Base-by-base conservation (phyloP, 2,888 invertebrate genomes). In the Therioaphis trifolii region DNA sequence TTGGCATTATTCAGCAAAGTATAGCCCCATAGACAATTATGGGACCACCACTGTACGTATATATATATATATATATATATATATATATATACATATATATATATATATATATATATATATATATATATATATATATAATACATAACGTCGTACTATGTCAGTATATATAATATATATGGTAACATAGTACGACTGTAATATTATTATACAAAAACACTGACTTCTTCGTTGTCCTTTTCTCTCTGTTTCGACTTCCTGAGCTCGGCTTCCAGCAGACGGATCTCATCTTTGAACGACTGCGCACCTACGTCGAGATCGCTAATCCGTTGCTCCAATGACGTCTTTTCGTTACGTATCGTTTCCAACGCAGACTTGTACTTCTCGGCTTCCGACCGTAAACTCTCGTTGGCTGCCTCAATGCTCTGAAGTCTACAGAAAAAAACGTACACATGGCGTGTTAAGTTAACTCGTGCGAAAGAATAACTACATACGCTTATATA, bases 341-440 rank as follows among this genome's bases (percentile, higher is more conserved):
- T 86, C 84, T 90, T 90, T 86, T 91, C 91, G 87, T 89, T 86
- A 29, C 91, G 90, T 84, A 93, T 89, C 87, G 92, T 92, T 86
- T 94, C 94, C 85, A 93, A 88, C 87, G 92, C 91, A 24, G 90
- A 89, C 74, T 93, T 91, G 86, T 93, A 90, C 85, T 93, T 89
- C 71, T 90, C 89, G n/a, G 91, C 90, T 88, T 95, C 94, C 85
- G 93, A 92, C 86, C 92, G 91, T 85, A 93, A 88, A 85, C 90
- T 90, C 61, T 91, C 89, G 85, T 92, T 91, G 88, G 94, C 94
- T 76, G 91, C 89, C 88, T 94, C 94, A 78, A 92, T 90, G 29
- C 92, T 91, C 87, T 93, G 92, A 85, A 94, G 89, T 88, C 94
- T 89, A 86, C 7, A 86, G 84, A 80, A 86, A 84, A 84, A 74